These are phyloP conservation scores for Calidris pygmaea DNA, from an alignment of 2,113 vertebrate species.

Conservation along the genomic window DNA sequence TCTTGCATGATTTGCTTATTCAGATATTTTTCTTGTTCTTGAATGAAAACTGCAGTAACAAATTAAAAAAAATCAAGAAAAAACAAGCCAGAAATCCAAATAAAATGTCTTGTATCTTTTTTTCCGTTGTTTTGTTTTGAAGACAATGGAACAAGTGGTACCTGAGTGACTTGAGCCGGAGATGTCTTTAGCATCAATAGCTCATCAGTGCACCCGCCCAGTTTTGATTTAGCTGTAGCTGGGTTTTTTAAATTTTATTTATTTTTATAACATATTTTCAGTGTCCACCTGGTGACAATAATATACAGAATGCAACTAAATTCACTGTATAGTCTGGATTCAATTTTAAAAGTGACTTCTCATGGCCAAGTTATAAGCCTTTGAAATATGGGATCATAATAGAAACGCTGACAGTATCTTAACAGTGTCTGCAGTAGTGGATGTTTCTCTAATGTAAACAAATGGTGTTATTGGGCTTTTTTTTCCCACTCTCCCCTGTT, in stretches of 20 bases:
- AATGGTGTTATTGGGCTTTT: slow-evolving; percentile 54
- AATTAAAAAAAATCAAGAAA: neutral
- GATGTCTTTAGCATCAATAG: neutral
- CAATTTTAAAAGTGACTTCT: slow-evolving; percentile 69
- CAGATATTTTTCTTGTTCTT: neutral
- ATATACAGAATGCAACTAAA: slow-evolving; percentile 25
- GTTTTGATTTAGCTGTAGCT: neutral
- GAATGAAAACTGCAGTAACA: neutral
- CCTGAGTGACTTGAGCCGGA: neutral
- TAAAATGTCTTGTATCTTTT: neutral
- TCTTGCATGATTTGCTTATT: neutral
- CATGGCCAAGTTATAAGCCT: slow-evolving; percentile 39
- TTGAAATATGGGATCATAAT: slow-evolving; percentile 65
- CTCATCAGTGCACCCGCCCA: neutral
- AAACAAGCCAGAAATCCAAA: neutral
- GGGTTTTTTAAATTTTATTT: neutral
- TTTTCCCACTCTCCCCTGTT: neutral
- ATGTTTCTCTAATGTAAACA: slow-evolving; percentile 69
- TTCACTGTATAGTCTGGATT: slow-evolving; percentile 51
- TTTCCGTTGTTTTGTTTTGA: neutral
- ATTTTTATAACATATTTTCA: neutral
- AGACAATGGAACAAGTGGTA: neutral
- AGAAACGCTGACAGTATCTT: slow-evolving; percentile 64
- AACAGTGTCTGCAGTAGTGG: slow-evolving; percentile 53
- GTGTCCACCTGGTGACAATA: neutral